Conservation (phyloP, 2,888 invertebrate genomes). For the Clitarchus hookeri region DNA sequence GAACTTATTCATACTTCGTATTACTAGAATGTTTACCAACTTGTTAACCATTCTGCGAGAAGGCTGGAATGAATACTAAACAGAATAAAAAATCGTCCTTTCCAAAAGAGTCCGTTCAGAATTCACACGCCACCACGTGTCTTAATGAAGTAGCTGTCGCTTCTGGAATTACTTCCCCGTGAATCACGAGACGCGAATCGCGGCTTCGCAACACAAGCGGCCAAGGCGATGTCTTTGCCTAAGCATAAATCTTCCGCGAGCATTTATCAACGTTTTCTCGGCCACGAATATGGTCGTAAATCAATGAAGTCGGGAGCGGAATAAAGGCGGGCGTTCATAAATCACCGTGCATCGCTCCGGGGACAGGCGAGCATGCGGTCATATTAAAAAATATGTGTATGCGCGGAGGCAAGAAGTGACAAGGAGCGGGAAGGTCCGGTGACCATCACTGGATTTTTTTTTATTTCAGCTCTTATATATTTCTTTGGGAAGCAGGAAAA, state of each 20-base stretch:
- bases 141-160: background rate
- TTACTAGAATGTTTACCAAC: background rate
- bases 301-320: background rate
- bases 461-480: too few relatives aligned
- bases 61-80: too few relatives aligned
- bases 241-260: background rate
- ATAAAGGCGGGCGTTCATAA: background rate
- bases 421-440: background rate
- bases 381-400: background rate
- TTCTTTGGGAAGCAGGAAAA: too few relatives aligned
- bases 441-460: too few relatives aligned
- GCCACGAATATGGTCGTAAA: background rate
- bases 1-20: too few relatives aligned
- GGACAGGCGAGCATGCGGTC: background rate
- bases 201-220: background rate
- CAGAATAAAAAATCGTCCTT: too few relatives aligned
- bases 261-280: slow-evolving; percentile 14
- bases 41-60: too few relatives aligned
- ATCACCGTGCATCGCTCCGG: background rate
- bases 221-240: too few relatives aligned
- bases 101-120: background rate
- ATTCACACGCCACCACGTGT: background rate
- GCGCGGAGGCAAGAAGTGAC: background rate
- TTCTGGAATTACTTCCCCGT: background rate
- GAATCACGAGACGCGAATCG: background rate